A percentile compares a stretch with the other conserved stretches of the same genome.
These are phyloP conservation scores for Nephrocerus scutellatus DNA, from an alignment of 2,888 invertebrate species.

Conservation along the genomic window DNA sequence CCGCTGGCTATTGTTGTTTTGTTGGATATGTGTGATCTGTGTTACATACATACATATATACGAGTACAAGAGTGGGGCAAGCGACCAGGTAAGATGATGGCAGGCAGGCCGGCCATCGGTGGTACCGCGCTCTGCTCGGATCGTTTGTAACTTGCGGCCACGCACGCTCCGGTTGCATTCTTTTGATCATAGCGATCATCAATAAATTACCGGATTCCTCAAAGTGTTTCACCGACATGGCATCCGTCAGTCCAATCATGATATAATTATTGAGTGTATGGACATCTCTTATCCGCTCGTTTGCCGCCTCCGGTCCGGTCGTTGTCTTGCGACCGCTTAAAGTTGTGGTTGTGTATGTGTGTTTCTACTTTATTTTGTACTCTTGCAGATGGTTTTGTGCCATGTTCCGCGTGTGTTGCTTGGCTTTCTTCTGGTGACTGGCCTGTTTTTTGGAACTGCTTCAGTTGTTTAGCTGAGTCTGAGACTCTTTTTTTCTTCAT, in stretches of 20 bases:
- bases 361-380: too few species aligned
- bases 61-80: too few species aligned
- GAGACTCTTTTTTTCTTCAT: too few species aligned
- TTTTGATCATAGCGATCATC: slow-evolving; percentile 33
- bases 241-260: slow-evolving; percentile 27
- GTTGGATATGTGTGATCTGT: too few species aligned
- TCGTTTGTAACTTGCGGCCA: slow-evolving; percentile 10
- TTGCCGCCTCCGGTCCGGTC: slow-evolving; percentile 17
- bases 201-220: slow-evolving; percentile 34
- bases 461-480: too few species aligned
- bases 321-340: slow-evolving; percentile 4
- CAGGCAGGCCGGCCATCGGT: too few species aligned
- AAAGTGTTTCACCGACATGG: slow-evolving; percentile 34
- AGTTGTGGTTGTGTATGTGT: not conserved
- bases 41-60: too few species aligned
- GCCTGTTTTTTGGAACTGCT: too few species aligned
- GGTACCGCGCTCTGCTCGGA: too few species aligned
- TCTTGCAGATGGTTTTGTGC: slow-evolving; percentile 7
- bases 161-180: slow-evolving; percentile 28
- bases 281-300: slow-evolving; percentile 21
- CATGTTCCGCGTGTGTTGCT: slow-evolving; percentile 1
- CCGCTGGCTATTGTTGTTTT: too few species aligned
- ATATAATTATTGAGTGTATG: slow-evolving; percentile 27
- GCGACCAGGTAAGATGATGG: too few species aligned
- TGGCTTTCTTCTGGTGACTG: too few species aligned